Conservation (phyloP, 1,140 invertebrate species). For the Zophobas morio region DNA sequence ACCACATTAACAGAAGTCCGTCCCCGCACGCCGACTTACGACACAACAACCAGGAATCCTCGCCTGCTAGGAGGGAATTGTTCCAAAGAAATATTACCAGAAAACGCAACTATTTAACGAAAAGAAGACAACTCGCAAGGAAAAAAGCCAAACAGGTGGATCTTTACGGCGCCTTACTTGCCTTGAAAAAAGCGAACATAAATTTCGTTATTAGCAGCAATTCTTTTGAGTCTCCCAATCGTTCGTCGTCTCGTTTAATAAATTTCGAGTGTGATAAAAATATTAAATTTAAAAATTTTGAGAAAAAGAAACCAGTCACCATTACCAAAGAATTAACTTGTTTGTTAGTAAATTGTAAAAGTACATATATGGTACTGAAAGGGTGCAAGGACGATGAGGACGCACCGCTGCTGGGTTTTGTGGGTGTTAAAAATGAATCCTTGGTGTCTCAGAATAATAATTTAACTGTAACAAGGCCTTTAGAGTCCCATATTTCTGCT, state of each 20-base stretch:
- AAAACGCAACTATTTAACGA: conserved; percentile 2
- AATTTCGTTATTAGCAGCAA: conserved; percentile 56
- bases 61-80: too few relatives aligned
- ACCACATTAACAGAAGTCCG: too few relatives aligned
- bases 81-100: neutral
- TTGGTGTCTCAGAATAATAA: conserved; percentile 22
- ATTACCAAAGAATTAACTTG: conserved; percentile 19
- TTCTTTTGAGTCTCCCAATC: neutral
- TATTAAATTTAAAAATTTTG: neutral
- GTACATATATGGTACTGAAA: conserved; percentile 32
- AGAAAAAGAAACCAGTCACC: conserved; percentile 12
- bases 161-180: conserved; percentile 45
- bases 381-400: conserved; percentile 15
- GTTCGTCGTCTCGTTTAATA: neutral
- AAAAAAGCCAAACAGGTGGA: conserved; percentile 14
- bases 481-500: too few relatives aligned
- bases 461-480: too few relatives aligned
- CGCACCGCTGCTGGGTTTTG: conserved; percentile 52
- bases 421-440: conserved; percentile 50
- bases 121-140: conserved; percentile 35
- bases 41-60: too few relatives aligned
- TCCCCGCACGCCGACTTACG: too few relatives aligned
- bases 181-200: conserved; percentile 53
- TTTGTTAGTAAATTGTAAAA: conserved; percentile 10
- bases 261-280: neutral